phyloP scores from a whole-genome alignment of 2,888 invertebrate genomes.

The Phyto melanocephala region DNA sequence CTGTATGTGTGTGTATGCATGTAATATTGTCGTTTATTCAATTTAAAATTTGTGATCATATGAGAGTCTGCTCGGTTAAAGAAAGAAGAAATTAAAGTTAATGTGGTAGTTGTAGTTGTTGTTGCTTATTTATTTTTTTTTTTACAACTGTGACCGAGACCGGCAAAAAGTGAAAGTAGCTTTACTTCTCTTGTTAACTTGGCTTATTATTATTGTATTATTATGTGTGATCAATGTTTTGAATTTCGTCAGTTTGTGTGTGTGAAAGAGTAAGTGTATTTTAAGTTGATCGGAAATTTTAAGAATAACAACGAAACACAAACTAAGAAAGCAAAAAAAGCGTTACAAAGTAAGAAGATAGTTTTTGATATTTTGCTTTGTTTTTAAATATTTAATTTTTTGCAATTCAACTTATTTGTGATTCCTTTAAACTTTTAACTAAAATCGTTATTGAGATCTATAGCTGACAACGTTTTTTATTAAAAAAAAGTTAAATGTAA shows the following conservation, averaged over 20 bases:
- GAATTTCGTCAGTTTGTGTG: background rate
- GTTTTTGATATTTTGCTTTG: constrained; percentile 61
- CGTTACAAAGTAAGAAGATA: constrained; percentile 45
- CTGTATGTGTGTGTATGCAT: background rate
- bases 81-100: constrained; percentile 45
- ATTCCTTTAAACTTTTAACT: too few species aligned
- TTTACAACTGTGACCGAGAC: constrained; percentile 60
- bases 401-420: too few species aligned
- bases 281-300: constrained; percentile 18
- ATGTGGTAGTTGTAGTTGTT: constrained; percentile 6
- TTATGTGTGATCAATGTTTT: constrained; percentile 38
- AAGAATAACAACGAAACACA: constrained; percentile 23
- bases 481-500: too few species aligned
- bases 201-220: constrained; percentile 43
- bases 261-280: background rate
- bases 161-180: constrained; percentile 69
- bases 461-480: too few species aligned
- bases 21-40: constrained; percentile 3
- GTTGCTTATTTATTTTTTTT: constrained; percentile 26
- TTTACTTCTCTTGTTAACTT: constrained; percentile 58
- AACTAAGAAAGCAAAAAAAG: background rate
- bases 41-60: constrained; percentile 35
- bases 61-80: constrained; percentile 19
- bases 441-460: too few species aligned
- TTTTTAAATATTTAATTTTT: constrained; percentile 5